Evolutionary conservation across 2,797 vertebrate species (phyloP).

Genomic region (Forpus xanthops): DNA sequence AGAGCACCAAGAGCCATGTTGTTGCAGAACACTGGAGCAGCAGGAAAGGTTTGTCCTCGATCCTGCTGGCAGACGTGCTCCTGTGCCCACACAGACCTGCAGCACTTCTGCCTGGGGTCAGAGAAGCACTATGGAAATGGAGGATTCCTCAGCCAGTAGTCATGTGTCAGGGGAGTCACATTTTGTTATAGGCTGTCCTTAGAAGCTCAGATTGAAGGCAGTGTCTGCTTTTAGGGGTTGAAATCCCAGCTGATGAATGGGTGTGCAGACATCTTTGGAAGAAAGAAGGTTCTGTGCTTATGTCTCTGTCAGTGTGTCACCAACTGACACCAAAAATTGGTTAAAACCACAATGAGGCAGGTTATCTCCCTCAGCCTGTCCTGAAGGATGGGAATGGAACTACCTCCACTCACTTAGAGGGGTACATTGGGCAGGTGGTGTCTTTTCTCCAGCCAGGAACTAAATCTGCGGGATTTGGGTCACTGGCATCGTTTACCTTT

Average conservation of each 20-base stretch:
- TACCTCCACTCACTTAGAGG: not conserved
- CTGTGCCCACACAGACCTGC: not conserved
- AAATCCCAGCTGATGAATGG: not conserved
- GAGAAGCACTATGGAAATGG: not conserved
- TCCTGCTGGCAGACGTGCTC: not conserved
- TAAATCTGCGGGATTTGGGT: not conserved
- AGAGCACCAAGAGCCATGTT: not conserved
- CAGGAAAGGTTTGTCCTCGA: not conserved
- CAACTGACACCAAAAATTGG: not conserved
- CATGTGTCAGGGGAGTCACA: not conserved
- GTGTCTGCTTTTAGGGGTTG: not conserved
- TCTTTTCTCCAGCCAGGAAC: not conserved
- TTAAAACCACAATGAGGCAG: not conserved
- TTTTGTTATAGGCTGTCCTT: not conserved
- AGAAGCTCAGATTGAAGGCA: not conserved
- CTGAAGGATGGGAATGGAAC: not conserved
- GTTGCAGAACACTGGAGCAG: not conserved
- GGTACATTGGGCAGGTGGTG: accelerated
- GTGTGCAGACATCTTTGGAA: not conserved
- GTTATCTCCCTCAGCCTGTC: not conserved
- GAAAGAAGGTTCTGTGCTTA: not conserved
- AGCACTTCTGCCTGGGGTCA: not conserved
- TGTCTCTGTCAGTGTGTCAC: not conserved
- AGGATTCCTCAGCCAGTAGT: not conserved
- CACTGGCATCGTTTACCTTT: not conserved